Conservation (phyloP, 2,113 vertebrate genomes). For the Laticauda colubrina region DNA sequence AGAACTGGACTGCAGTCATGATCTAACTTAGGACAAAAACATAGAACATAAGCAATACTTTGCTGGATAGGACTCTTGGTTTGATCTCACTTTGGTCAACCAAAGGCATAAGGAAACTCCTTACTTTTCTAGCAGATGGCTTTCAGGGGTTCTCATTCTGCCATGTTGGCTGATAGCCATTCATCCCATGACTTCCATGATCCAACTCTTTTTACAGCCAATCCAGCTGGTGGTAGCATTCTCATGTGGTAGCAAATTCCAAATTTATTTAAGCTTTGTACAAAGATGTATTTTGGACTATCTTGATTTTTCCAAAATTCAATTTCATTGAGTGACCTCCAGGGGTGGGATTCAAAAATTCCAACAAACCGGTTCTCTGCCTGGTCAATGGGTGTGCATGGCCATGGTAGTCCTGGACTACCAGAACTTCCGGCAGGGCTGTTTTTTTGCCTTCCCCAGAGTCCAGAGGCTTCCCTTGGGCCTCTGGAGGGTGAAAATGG, state of each 20-base stretch:
- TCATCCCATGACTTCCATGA: not conserved
- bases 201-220: not conserved
- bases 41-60: not conserved
- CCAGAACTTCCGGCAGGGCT: no score
- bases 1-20: not conserved
- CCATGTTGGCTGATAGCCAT: not conserved
- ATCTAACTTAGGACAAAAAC: not conserved
- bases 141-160: not conserved
- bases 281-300: not conserved
- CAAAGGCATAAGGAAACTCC: not conserved
- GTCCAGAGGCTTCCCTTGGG: no score
- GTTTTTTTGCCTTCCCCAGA: no score
- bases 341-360: no score
- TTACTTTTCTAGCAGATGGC: not conserved
- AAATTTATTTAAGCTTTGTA: not conserved
- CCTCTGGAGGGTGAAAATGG: no score
- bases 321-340: not conserved
- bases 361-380: no score
- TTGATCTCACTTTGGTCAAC: not conserved
- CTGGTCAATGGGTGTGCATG: no score
- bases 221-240: not conserved
- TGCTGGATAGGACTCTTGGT: not conserved
- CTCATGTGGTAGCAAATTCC: not conserved
- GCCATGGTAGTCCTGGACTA: no score
- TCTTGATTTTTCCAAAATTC: not conserved